Evolutionary conservation across 2,113 vertebrate genomes (phyloP).

Genomic region (Cairina moschata): DNA sequence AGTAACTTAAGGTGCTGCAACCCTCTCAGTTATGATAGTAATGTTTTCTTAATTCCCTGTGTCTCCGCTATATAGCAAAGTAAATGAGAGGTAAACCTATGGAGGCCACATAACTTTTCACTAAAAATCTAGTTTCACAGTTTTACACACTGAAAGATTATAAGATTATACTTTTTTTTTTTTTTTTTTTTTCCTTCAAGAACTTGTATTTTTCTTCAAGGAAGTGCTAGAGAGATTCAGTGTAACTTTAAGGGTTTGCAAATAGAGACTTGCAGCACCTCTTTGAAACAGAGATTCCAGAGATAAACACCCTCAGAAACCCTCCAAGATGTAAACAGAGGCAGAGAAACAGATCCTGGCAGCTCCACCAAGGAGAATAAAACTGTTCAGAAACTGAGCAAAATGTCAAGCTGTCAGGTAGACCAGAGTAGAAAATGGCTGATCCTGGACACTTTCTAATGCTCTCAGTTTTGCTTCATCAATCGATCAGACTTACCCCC

Average conservation of each 20-base stretch:
- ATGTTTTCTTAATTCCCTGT: not conserved
- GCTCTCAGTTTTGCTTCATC: not conserved
- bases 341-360: not conserved
- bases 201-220: not conserved
- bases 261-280: not conserved
- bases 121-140: not conserved
- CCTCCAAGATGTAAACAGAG: not conserved
- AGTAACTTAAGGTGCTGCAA: not conserved
- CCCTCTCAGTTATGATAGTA: not conserved
- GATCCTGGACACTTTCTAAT: not conserved
- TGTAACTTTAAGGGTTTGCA: not conserved
- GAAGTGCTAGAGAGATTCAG: not conserved
- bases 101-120: not conserved
- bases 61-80: not conserved
- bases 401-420: not conserved
- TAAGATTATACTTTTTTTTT: not conserved
- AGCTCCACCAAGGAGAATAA: not conserved
- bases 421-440: not conserved
- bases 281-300: conserved; percentile 17
- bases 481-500: not conserved
- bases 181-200: not conserved
- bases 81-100: no score
- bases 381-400: not conserved
- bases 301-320: not conserved
- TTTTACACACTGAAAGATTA: not conserved